Conservation (phyloP, 2,113 vertebrate species). For the Ia io region DNA sequence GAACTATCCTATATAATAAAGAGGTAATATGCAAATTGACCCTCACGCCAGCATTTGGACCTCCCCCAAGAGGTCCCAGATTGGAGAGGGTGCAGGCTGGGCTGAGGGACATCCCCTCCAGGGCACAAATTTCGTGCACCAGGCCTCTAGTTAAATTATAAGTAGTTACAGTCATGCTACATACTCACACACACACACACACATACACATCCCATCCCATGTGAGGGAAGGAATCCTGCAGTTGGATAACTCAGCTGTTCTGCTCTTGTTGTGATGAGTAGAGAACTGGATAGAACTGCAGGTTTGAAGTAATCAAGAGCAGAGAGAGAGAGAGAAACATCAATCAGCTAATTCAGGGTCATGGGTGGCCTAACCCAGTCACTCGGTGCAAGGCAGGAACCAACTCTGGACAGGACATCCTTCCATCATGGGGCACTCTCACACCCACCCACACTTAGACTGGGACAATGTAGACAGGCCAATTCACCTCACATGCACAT, state of each 20-base stretch:
- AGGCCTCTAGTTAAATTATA: not conserved
- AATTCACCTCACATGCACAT: not conserved
- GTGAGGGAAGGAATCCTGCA: not conserved
- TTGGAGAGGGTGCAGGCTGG: no score
- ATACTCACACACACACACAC: no score
- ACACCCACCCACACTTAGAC: not conserved
- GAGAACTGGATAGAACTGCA: not conserved
- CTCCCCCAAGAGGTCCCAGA: no score
- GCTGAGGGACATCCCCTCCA: no score
- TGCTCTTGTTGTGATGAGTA: not conserved
- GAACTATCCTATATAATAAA: not conserved
- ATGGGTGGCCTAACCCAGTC: not conserved
- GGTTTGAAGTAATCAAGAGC: not conserved
- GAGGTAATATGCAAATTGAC: no score
- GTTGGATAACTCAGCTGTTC: not conserved
- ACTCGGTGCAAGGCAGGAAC: not conserved
- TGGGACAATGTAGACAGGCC: no score
- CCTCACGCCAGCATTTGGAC: no score
- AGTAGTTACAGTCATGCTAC: not conserved
- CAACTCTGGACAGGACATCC: not conserved
- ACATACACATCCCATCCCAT: not conserved
- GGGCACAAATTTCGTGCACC: no score
- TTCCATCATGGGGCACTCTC: not conserved
- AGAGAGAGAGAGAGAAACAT: not conserved
- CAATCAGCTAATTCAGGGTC: not conserved